Evolutionary conservation across 2,888 invertebrate genomes (phyloP).

Genomic region (Baccha elongata): DNA sequence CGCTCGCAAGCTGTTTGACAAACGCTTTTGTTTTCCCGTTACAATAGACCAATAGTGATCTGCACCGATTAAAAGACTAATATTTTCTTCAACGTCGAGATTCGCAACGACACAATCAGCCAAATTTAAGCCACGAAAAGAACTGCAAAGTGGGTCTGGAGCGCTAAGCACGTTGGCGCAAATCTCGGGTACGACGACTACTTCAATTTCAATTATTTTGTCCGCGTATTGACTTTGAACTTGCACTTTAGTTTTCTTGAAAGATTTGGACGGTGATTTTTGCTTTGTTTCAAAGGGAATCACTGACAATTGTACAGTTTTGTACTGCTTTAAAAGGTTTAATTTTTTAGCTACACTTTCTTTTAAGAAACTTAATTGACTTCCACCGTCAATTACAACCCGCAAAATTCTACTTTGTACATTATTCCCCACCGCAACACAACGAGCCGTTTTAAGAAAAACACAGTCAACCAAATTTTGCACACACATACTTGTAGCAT

Average conservation of each 20-base stretch:
- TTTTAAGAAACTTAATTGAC: constrained; percentile 27
- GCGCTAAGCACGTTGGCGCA: constrained; percentile 24
- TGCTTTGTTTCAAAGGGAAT: constrained; percentile 7
- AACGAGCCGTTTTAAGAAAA: constrained; percentile 38
- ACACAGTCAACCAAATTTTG: constrained; percentile 17
- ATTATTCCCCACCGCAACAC: constrained; percentile 20
- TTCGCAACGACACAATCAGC: constrained; percentile 25
- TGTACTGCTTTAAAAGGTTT: background rate
- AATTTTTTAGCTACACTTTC: constrained; percentile 10
- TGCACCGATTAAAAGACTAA: constrained; percentile 4
- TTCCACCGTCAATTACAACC: constrained; percentile 31
- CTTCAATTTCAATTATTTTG: background rate
- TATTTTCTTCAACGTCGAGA: constrained; percentile 4
- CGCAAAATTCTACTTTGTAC: constrained; percentile 12
- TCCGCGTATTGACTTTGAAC: constrained; percentile 9
- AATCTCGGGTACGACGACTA: constrained; percentile 25
- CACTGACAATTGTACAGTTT: constrained; percentile 8
- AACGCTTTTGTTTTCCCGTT: background rate
- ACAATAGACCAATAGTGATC: too few relatives aligned
- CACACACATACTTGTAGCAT: background rate
- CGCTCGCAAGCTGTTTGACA: background rate
- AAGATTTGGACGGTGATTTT: background rate
- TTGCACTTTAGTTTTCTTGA: constrained; percentile 20
- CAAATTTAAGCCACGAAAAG: constrained; percentile 15
- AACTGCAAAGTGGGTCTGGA: background rate